Base-by-base conservation (phyloP, 2,113 vertebrate species). In the Percina caprodes region DNA sequence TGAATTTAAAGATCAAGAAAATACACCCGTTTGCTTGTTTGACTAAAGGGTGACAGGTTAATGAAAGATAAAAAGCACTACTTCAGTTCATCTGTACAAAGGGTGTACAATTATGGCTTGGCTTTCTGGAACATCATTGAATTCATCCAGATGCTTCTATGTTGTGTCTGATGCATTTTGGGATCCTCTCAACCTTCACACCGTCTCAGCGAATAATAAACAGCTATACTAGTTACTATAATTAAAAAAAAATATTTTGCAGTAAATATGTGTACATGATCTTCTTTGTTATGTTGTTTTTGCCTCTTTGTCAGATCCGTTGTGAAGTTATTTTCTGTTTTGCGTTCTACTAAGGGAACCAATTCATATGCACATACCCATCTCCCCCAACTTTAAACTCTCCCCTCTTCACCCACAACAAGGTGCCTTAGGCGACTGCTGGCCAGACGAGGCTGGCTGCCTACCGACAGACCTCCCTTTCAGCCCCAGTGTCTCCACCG, bases 361-460 rank as follows among this genome's bases (percentile, higher is more conserved):
- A 68, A 3, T 87, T 75, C 23, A 60, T 46, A 51, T 81, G 66
- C 69, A 48, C 63, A 72, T 48, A 45, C 26, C 51, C 68, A 68
- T 61, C 60, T 63, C 39, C 72, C 67, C 74, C 70, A 18, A 77
- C 79, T 79, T 89, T 81, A 88, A 88, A 93, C 76, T 94, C 52
- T 94, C 77, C 92, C 93, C 89, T 94, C 86, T 95, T 89, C 91
- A 90, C 89, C 89, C 91, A 93, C 54, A 91, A 94, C 78, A 94
- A 95, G 95, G 94, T 95, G 76, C 91, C 56, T 86, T 88, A 88
- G 92, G 78, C 19, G 91, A 93, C 48, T 62, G 62, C 82, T 95
- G 95, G 95, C 88, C 85, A 63, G 86, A 90, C 62, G 79, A 92
- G 72, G 81, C 90, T 59, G 79, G 60, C 48, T 87, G 86, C 79